These are phyloP conservation scores for Brachionus rotundiformis DNA, from an alignment of 1,140 invertebrate species.

Conservation along the genomic window DNA sequence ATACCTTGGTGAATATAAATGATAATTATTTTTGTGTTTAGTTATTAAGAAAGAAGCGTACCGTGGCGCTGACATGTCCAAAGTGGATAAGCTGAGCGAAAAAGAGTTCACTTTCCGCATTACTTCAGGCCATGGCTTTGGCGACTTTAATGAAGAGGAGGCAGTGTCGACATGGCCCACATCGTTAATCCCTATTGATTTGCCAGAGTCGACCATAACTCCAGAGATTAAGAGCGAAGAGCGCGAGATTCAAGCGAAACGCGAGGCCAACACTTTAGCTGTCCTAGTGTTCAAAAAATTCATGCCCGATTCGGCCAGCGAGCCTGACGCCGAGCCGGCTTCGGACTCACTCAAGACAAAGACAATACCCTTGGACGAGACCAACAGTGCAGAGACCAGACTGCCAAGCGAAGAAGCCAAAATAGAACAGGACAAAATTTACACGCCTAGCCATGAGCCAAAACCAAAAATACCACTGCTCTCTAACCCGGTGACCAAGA, in stretches of 20 bases:
- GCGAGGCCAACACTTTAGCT: conserved; percentile 27
- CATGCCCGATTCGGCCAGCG: conserved; percentile 48
- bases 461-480: neutral
- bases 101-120: conserved; percentile 21
- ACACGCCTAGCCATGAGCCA: neutral
- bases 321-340: conserved; percentile 2
- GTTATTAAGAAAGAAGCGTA: conserved; percentile 46
- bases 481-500: neutral
- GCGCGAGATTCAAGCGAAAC: conserved; percentile 25
- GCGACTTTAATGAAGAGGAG: conserved; percentile 4
- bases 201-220: conserved; percentile 27
- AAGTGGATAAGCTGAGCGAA: conserved; percentile 43
- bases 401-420: neutral
- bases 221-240: conserved; percentile 32
- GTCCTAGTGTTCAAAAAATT: conserved; percentile 45
- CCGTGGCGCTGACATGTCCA: conserved; percentile 46
- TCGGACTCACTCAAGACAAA: neutral
- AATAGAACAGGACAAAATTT: neutral
- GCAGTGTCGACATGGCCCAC: neutral
- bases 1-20: neutral
- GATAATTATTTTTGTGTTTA: neutral
- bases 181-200: neutral
- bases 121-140: neutral
- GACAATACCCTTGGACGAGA: neutral
- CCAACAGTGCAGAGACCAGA: neutral